Conservation (phyloP, 2,888 invertebrate genomes). For the Lamproptera curius region DNA sequence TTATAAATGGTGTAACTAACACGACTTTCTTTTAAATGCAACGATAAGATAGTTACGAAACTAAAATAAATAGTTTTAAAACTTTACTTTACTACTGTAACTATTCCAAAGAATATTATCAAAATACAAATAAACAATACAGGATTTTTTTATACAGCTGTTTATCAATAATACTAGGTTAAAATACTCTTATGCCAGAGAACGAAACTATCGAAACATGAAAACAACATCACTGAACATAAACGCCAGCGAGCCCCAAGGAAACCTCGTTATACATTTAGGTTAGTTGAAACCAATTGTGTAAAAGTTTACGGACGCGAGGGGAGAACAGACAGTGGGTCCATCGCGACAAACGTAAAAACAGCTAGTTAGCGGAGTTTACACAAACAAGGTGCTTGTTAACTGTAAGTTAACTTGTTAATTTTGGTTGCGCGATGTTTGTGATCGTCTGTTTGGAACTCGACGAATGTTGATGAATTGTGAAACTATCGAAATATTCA, state of each 20-base stretch:
- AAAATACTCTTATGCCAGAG: no score
- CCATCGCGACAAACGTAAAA: slow-evolving; percentile 42
- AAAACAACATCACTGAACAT: slow-evolving; percentile 8
- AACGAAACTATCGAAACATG: background rate
- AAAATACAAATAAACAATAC: no score
- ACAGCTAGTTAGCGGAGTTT: slow-evolving; percentile 66
- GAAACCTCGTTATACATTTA: slow-evolving; percentile 24
- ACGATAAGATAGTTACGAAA: no score
- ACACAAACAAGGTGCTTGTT: slow-evolving; percentile 65
- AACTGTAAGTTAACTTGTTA: slow-evolving; percentile 71
- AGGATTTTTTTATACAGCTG: no score
- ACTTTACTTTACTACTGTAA: no score
- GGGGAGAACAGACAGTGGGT: slow-evolving; percentile 21
- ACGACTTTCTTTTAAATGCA: no score
- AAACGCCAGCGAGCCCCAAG: slow-evolving; percentile 15
- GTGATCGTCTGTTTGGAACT: no score
- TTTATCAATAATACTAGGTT: no score
- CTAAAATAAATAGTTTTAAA: no score
- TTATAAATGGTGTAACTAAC: no score
- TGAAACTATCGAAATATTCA: background rate
- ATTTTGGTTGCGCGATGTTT: slow-evolving; percentile 59
- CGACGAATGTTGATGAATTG: no score
- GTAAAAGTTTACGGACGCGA: slow-evolving; percentile 29
- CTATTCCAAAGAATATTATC: no score
- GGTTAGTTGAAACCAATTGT: slow-evolving; percentile 30